These are phyloP conservation scores for Pantherophis alleghaniensis DNA, from an alignment of 2,797 vertebrate genomes.

Conservation along the genomic window DNA sequence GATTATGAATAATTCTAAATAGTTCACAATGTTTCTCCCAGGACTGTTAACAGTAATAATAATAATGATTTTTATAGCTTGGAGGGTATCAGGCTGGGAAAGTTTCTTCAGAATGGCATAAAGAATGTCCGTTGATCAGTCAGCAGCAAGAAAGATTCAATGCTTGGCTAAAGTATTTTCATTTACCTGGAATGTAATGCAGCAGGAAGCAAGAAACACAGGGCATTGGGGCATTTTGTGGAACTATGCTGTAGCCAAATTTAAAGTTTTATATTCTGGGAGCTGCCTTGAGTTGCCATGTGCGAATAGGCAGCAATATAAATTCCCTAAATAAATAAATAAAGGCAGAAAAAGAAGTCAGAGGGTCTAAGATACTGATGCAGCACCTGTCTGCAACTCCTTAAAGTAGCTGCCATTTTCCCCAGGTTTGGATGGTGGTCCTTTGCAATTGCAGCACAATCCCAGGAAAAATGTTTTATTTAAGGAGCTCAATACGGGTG, in stretches of 20 bases:
- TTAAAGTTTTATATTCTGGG: background rate
- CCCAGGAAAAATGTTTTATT: background rate
- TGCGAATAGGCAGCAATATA: no score
- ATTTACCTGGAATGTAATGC: background rate
- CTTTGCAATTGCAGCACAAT: background rate
- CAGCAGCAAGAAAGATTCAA: background rate
- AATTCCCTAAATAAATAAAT: no score
- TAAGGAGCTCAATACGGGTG: background rate
- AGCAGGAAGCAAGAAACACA: background rate
- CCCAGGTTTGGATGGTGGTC: background rate
- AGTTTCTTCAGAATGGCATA: background rate
- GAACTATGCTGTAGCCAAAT: background rate
- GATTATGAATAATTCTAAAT: background rate
- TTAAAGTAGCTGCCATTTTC: background rate
- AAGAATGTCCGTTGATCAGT: background rate
- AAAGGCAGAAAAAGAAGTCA: background rate
- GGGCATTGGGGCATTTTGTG: background rate
- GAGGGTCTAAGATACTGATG: background rate
- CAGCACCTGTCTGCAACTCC: background rate
- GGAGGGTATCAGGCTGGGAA: background rate
- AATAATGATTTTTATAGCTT: background rate
- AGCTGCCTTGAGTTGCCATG: no score
- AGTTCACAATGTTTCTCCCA: background rate
- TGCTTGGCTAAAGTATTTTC: background rate
- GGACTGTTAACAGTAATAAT: background rate